Evolutionary conservation across 2,888 invertebrate species (phyloP), one percentile per base, ranked within the genome.

Genomic region (Pediacus dermestoides): DNA sequence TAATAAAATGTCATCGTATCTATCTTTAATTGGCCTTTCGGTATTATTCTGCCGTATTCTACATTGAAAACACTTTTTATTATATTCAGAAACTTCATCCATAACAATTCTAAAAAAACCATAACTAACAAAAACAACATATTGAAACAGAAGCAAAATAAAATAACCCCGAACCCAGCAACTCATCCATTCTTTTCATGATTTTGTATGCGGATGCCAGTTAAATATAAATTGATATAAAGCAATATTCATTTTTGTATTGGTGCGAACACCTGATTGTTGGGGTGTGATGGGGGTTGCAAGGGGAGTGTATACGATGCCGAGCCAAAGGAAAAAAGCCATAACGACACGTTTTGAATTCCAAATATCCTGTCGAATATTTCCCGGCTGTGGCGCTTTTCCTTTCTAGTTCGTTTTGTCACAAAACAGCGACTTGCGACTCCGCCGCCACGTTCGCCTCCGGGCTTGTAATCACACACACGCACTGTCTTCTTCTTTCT

Each of bases 331-430:
- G 43, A 43, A 49, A 50, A 49, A 50, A 42, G 44, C 44, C 47
- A 42, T 52, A 52, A 50, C 47, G 48, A 50, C 51, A 45, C 46
- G 44, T 50, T 52, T 49, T 50, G 50, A 52, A 53, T 53, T 52
- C 52, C 45, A 53, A 53, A 48, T 50, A 44, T 44, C 42, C 34
- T 36, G 33, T 30, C 39, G 45, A 51, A 39, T 48, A 39, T 47
- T 42, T 39, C 37, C 36, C 30, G 22, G 37, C 41, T 46, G 16
- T n/a, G 8, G 26, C 12, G 22, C 21, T 6, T 13, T 13, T 45
- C 30, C 38, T 37, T 26, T 16, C 25, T 12, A 33, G 26, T 30
- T 38, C 16, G 30, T 30, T 39, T 36, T 37, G 27, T 35, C 37
- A 39, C 48, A 36, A 30, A 35, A 30, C 33, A 25, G 30, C 44